A percentile compares a stretch with the other conserved stretches of the same genome.
Evolutionary conservation across 2,888 invertebrate genomes (phyloP).

Genomic region (Panorpa germanica): DNA sequence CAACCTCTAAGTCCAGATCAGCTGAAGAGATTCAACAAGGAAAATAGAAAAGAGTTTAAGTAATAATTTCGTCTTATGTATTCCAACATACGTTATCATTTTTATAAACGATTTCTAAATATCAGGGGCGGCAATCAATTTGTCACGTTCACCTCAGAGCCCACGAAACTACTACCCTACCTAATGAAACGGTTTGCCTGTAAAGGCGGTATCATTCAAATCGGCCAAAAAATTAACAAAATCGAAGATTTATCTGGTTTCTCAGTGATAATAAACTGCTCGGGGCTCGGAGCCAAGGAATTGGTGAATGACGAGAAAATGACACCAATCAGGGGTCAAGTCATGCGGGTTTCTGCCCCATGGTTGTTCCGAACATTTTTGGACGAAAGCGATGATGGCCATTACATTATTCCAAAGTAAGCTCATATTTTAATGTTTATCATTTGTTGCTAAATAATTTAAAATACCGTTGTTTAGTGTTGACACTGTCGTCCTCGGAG

Average conservation of each 20-base stretch:
- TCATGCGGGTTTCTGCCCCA: conserved; percentile 45
- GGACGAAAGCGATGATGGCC: conserved; percentile 35
- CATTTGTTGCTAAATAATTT: conserved; percentile 6
- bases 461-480: conserved; percentile 23
- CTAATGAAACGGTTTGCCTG: conserved; percentile 37
- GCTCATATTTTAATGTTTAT: conserved; percentile 12
- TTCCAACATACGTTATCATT: not conserved
- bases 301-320: conserved; percentile 41
- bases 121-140: conserved; percentile 41
- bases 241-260: conserved; percentile 30
- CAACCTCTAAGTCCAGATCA: conserved; percentile 18
- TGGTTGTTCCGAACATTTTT: conserved; percentile 41
- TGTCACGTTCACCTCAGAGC: conserved; percentile 47
- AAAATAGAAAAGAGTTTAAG: conserved; percentile 23
- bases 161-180: conserved; percentile 42
- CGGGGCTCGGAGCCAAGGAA: conserved; percentile 44
- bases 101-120: conserved; percentile 10
- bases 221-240: conserved; percentile 29
- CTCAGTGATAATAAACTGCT: conserved; percentile 63
- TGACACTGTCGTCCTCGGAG: conserved; percentile 50
- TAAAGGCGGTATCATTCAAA: conserved; percentile 38
- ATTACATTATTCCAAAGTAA: conserved; percentile 68
- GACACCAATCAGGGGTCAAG: conserved; percentile 56
- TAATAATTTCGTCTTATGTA: conserved; percentile 13
- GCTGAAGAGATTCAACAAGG: conserved; percentile 20